phyloP scores from a whole-genome alignment of 1,140 invertebrate genomes.

The Tigriopus japonicus region DNA sequence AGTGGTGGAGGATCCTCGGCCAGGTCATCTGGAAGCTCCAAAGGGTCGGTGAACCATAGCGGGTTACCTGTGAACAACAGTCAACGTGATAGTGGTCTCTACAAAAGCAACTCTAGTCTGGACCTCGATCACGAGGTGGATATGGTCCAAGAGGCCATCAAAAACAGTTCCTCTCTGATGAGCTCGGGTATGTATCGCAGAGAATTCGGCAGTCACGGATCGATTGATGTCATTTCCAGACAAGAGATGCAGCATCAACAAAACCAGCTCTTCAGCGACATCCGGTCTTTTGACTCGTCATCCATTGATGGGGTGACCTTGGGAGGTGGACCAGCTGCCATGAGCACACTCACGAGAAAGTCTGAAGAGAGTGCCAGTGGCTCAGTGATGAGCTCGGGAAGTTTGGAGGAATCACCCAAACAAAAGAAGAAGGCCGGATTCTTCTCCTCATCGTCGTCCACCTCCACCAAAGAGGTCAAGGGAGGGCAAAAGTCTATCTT shows the following conservation, averaged over 20 bases:
- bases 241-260: constrained; percentile 32
- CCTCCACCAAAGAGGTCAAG: no score
- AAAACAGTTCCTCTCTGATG: no score
- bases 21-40: no score
- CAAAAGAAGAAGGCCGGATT: constrained; percentile 2
- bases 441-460: background rate
- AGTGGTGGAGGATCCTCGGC: no score
- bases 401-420: constrained; percentile 4
- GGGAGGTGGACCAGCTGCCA: constrained; percentile 22
- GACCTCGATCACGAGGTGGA: background rate
- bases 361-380: constrained; percentile 17
- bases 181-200: constrained; percentile 22
- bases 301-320: background rate
- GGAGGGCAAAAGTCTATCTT: constrained; percentile 13
- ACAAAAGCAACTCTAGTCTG: background rate
- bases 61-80: no score
- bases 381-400: constrained; percentile 17
- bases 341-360: constrained; percentile 30
- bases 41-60: no score
- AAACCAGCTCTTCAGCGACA: background rate
- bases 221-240: constrained; percentile 39
- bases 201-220: constrained; percentile 42
- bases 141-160: background rate
- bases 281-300: background rate
- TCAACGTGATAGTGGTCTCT: background rate